Conservation (phyloP, 2,113 vertebrate genomes). For the Melierax canorus region DNA sequence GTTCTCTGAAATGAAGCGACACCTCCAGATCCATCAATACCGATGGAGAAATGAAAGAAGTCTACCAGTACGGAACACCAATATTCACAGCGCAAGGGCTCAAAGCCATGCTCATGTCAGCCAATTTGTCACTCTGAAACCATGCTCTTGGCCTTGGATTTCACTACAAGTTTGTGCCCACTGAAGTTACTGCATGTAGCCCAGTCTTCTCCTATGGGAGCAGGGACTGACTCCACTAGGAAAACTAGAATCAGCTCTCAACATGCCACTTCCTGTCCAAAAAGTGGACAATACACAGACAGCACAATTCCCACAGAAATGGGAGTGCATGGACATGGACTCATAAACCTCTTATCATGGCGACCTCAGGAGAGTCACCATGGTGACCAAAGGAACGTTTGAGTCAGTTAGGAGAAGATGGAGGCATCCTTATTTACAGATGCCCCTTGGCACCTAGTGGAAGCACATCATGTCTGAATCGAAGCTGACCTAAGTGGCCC, state of each 20-base stretch:
- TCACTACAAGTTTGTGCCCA: background rate
- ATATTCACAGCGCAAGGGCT: background rate
- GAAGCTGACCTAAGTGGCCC: background rate
- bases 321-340: background rate
- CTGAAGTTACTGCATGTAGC: background rate
- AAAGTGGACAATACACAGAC: background rate
- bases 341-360: background rate
- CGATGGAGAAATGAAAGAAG: background rate
- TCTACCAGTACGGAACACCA: background rate
- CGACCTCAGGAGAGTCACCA: background rate
- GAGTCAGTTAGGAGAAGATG: background rate
- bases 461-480: background rate
- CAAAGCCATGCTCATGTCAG: background rate
- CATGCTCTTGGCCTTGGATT: background rate
- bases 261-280: background rate
- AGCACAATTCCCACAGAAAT: background rate
- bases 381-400: background rate
- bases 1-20: background rate
- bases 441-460: background rate
- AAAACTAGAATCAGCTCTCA: background rate
- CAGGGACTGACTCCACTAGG: background rate
- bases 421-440: background rate
- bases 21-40: background rate
- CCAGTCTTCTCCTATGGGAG: background rate
- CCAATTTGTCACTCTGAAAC: background rate